Evolutionary conservation across 2,797 vertebrate species (phyloP), one percentile per base, ranked within the genome.

Genomic region (Euthynnus affinis): DNA sequence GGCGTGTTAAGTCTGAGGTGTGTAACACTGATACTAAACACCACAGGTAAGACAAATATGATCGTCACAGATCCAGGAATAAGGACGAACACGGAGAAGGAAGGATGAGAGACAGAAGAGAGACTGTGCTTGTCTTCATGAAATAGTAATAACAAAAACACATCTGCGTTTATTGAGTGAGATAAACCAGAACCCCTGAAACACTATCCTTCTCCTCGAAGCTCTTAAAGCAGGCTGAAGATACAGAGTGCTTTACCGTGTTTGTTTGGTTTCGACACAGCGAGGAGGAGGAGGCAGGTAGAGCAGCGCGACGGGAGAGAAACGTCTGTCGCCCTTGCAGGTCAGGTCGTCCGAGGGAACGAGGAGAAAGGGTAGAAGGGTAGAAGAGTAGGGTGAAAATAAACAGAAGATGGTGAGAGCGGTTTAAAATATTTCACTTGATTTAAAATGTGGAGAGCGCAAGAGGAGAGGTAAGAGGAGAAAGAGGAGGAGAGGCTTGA

Each of bases 211-310:
- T 14, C 18, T 9, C n/a, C 23, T 44, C 17, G 9, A 37, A 42
- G 37, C 59, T 63, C 10, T 49, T 49, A 49, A 18, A 49, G 46
- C 46, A 9, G 18, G 46, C 7, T 49, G 46, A 15, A 62, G 58
- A 55, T 8, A 32, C 22, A 13, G 40, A 17, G 32, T 6, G 1
- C 46, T 67, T 67, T 37, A 40, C 27, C 3, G 70, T 67, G 70
- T 71, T 63, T 75, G 68, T 76, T 82, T 69, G 46, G 49, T 49
- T 78, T 71, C 71, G 70, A 78, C 25, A 65, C 27, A 15, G 73
- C 3, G 68, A 68, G 64, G 58, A 42, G 73, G 40, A 27, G 46
- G 8, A 23, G 5, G 27, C 70, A 66, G 70, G 66, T 52, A 37
- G 49, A 67, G 67, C 61, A 13, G 46, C 15, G n/a, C 9, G 18